Conservation (phyloP, 2,797 vertebrate genomes). For the Hydrocynus forskahlii region DNA sequence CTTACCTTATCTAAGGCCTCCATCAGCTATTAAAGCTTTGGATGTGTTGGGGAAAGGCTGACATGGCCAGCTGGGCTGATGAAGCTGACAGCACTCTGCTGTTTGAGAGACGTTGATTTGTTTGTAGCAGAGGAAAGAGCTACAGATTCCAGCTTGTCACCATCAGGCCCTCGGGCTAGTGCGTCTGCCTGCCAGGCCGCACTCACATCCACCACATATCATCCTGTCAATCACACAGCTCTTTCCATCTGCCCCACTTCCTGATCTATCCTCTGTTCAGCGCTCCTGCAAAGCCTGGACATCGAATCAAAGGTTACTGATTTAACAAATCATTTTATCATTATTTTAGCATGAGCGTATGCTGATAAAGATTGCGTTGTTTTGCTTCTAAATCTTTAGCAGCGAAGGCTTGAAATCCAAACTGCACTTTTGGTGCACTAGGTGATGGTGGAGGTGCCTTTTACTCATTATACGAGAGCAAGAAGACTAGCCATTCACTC, state of each 20-base stretch:
- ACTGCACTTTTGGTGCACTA: no score
- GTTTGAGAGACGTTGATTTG: not conserved
- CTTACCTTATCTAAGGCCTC: not conserved
- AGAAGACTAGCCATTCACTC: not conserved
- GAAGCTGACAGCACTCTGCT: not conserved
- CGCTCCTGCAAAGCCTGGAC: not conserved
- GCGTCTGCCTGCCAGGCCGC: not conserved
- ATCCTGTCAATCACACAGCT: not conserved
- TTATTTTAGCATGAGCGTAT: no score
- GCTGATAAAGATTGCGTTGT: no score
- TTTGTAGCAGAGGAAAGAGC: not conserved
- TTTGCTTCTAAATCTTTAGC: no score
- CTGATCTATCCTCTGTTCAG: no score
- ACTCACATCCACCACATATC: not conserved
- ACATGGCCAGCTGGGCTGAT: not conserved
- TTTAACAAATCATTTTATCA: no score
- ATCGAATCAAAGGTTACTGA: no score
- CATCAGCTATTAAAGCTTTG: not conserved
- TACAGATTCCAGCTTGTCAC: not conserved
- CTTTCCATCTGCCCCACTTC: not conserved
- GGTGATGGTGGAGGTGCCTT: no score
- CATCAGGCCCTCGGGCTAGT: not conserved
- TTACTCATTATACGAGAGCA: no score
- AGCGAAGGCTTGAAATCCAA: no score
- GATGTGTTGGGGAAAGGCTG: not conserved